These are phyloP conservation scores for Liopterus haemorrhoidalis DNA, from an alignment of 2,888 invertebrate genomes.

Conservation along the genomic window DNA sequence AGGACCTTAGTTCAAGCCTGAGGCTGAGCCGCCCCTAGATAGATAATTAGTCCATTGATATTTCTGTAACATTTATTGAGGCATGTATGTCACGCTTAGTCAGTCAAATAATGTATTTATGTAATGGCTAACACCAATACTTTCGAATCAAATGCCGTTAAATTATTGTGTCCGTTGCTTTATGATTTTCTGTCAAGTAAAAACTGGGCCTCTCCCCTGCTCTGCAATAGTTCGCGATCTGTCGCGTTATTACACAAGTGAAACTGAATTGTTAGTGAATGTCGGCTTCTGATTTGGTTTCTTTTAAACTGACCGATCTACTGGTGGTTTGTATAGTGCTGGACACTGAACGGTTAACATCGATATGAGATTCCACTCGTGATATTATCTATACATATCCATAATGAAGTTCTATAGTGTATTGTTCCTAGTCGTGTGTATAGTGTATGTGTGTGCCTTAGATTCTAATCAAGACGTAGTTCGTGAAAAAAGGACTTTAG, in stretches of 20 bases:
- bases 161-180: conserved; percentile 18
- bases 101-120: conserved; percentile 12
- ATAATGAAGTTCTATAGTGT: too few species aligned
- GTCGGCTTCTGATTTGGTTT: conserved; percentile 13
- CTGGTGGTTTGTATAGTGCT: conserved; percentile 1
- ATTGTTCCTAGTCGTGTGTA: conserved; percentile 2
- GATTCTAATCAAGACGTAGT: conserved; percentile 15
- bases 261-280: conserved; percentile 21
- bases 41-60: too few species aligned
- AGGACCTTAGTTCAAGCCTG: too few species aligned
- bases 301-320: conserved; percentile 1
- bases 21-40: too few species aligned
- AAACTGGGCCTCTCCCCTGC: conserved; percentile 21
- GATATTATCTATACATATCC: too few species aligned
- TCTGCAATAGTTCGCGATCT: conserved; percentile 21
- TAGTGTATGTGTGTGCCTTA: conserved; percentile 4
- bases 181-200: conserved; percentile 13
- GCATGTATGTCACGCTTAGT: conserved; percentile 10
- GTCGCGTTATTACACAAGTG: conserved; percentile 21
- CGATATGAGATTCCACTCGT: too few species aligned
- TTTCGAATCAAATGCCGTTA: conserved; percentile 21
- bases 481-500: conserved; percentile 42
- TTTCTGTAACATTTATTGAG: not conserved
- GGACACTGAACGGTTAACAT: too few species aligned
- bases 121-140: conserved; percentile 14